Percentiles rank a stretch among this genome's conserved stretches.
Evolutionary conservation across 2,797 vertebrate species (phyloP).

Genomic region (Cossypha heuglini): DNA sequence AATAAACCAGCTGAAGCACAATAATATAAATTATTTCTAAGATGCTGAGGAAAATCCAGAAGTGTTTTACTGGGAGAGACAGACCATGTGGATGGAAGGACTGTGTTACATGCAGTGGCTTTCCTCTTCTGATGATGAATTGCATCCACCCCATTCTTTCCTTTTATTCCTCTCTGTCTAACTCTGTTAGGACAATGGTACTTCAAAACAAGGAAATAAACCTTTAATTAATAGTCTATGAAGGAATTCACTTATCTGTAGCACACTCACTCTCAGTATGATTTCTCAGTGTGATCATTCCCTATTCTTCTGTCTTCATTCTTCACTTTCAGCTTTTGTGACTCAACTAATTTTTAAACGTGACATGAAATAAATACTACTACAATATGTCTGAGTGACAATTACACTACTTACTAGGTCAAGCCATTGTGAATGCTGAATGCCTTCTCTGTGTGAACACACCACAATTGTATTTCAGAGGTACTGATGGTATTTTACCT

Average conservation of each 20-base stretch:
- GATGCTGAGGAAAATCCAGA: neutral
- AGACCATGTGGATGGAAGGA: neutral
- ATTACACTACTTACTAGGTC: conserved; percentile 7
- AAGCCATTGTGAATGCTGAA: neutral
- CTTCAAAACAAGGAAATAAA: conserved; percentile 17
- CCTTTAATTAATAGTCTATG: neutral
- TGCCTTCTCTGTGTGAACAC: neutral
- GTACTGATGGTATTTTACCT: neutral
- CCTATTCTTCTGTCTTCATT: neutral
- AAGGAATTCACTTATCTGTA: neutral
- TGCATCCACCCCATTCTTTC: neutral
- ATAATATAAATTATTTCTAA: conserved; percentile 1
- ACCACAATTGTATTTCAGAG: neutral
- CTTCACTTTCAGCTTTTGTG: neutral
- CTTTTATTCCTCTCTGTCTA: neutral
- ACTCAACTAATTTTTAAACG: neutral
- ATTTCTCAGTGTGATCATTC: neutral
- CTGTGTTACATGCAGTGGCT: neutral
- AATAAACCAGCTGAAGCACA: conserved; percentile 1
- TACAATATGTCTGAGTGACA: neutral
- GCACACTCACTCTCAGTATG: neutral
- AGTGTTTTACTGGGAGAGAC: neutral
- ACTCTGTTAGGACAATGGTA: neutral
- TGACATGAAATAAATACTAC: neutral
- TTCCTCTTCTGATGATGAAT: neutral